Conservation (phyloP, 2,113 vertebrate genomes). For the Benitochromis conjunctus region DNA sequence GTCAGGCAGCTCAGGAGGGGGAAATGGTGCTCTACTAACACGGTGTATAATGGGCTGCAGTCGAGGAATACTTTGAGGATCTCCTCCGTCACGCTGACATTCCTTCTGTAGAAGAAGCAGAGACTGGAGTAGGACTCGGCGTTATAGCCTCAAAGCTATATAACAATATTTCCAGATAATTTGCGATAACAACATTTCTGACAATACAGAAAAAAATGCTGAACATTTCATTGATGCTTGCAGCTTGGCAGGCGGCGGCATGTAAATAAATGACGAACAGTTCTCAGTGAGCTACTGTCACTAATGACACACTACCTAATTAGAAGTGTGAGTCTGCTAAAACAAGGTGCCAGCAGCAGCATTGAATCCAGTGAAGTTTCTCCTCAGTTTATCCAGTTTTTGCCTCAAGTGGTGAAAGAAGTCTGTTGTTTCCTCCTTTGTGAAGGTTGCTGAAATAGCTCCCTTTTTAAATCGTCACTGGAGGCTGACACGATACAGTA, state of each 20-base stretch:
- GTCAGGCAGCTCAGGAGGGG: no score
- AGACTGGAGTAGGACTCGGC: background rate
- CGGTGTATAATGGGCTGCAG: background rate
- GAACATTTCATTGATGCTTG: background rate
- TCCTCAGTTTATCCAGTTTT: background rate
- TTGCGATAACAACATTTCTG: background rate
- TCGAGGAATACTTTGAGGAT: background rate
- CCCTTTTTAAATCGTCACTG: accelerated
- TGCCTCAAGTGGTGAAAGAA: background rate
- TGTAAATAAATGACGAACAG: background rate
- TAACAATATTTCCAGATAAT: accelerated
- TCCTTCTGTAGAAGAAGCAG: background rate
- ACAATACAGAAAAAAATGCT: background rate
- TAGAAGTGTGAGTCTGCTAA: background rate
- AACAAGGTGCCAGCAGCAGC: background rate
- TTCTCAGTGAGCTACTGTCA: background rate
- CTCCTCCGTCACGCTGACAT: background rate
- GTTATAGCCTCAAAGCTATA: background rate
- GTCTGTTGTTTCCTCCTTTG: no score
- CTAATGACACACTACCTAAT: background rate
- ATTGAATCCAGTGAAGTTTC: background rate
- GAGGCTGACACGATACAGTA: background rate
- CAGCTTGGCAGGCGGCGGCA: background rate
- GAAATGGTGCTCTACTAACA: background rate
- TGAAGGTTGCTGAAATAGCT: no score